Conservation (phyloP, 1,140 invertebrate species). For the Drosophila pachea region DNA sequence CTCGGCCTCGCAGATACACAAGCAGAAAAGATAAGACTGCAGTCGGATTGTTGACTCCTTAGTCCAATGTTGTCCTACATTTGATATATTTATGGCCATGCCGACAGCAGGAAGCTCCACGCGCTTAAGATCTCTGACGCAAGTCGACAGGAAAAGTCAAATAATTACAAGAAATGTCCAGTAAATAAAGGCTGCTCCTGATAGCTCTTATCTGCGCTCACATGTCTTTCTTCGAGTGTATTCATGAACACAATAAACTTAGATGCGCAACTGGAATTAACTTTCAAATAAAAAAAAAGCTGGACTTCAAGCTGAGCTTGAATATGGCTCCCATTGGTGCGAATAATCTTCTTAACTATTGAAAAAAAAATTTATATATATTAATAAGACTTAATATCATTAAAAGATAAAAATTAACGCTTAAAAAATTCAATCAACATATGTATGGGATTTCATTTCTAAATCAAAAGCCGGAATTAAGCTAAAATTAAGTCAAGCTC, state of each 20-base stretch:
- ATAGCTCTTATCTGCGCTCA: too few relatives aligned
- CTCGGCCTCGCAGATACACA: slow-evolving; percentile 11
- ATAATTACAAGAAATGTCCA: not conserved
- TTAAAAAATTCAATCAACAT: slow-evolving; percentile 7
- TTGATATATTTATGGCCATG: slow-evolving; percentile 26
- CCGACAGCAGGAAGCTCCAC: slow-evolving; percentile 8
- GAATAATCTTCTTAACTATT: not conserved
- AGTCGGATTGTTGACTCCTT: slow-evolving; percentile 18
- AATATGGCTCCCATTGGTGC: not conserved
- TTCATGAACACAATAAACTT: not conserved
- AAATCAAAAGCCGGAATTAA: slow-evolving; percentile 21
- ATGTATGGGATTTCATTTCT: not conserved
- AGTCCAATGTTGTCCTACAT: slow-evolving; percentile 9
- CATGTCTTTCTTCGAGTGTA: too few relatives aligned
- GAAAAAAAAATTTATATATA: not conserved
- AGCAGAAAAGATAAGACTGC: slow-evolving; percentile 22
- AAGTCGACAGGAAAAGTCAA: not conserved
- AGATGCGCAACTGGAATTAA: not conserved
- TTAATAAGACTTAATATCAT: slow-evolving; percentile 4
- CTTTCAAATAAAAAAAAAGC: not conserved
- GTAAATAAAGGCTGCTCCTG: too few relatives aligned
- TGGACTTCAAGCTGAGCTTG: not conserved
- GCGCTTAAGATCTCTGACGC: not conserved
- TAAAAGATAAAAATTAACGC: not conserved
- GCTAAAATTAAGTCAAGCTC: slow-evolving; percentile 14